Percentiles rank a stretch among this genome's conserved stretches.
These are phyloP conservation scores for Dendroctonus valens DNA, from an alignment of 1,140 invertebrate genomes.

Conservation along the genomic window DNA sequence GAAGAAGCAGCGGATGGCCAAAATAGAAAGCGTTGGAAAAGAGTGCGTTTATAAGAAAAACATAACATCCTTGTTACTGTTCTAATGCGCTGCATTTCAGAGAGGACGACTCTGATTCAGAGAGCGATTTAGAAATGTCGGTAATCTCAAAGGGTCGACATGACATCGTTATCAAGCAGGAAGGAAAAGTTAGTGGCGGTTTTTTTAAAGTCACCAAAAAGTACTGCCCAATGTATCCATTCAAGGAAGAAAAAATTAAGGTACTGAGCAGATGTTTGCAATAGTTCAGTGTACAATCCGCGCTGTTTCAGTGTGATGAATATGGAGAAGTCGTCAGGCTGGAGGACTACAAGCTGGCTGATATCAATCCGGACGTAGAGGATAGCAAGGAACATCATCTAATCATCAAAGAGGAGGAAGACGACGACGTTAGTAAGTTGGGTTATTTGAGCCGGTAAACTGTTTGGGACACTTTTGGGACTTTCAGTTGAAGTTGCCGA, in stretches of 20 bases:
- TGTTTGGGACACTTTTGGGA: background rate
- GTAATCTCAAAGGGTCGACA: slow-evolving; percentile 75
- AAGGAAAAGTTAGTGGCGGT: slow-evolving; percentile 65
- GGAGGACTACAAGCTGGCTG: slow-evolving; percentile 85
- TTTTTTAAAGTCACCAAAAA: slow-evolving; percentile 94
- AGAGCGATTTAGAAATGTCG: slow-evolving; percentile 81
- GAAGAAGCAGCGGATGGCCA: slow-evolving; percentile 61
- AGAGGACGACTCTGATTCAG: slow-evolving; percentile 80
- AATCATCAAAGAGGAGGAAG: slow-evolving; percentile 60
- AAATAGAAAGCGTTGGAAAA: slow-evolving; percentile 54
- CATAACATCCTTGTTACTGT: background rate
- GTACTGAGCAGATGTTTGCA: background rate
- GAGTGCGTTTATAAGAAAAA: slow-evolving; percentile 46
- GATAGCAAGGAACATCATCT: slow-evolving; percentile 76
- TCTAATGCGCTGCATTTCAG: slow-evolving; percentile 45
- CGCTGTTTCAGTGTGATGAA: slow-evolving; percentile 67
- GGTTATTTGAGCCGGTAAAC: background rate
- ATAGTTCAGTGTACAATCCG: background rate
- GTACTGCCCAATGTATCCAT: slow-evolving; percentile 96
- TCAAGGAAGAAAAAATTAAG: slow-evolving; percentile 88
- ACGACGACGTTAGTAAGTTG: slow-evolving; percentile 41
- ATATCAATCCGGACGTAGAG: slow-evolving; percentile 57
- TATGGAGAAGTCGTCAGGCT: slow-evolving; percentile 91
- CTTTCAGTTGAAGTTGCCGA: slow-evolving; percentile 63
- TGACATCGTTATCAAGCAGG: slow-evolving; percentile 85